These are phyloP conservation scores for Apamea sordens DNA, from an alignment of 2,888 invertebrate species.

Conservation along the genomic window DNA sequence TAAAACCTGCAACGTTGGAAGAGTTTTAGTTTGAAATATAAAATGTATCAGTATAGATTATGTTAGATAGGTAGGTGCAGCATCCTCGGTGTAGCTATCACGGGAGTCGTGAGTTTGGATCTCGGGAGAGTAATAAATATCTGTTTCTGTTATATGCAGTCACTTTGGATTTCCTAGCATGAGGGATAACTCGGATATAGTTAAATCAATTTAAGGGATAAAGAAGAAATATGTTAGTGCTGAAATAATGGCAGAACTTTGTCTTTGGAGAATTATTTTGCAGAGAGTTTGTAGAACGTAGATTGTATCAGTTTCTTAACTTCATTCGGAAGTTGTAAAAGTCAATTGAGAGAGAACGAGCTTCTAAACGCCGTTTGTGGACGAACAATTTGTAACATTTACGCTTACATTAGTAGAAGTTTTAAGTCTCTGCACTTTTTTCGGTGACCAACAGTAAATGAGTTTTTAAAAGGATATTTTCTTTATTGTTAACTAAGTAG, in stretches of 20 bases:
- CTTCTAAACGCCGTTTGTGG: constrained; percentile 46
- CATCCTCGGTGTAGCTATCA: constrained; percentile 38
- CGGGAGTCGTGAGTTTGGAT: constrained; percentile 57
- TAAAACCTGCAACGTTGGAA: constrained; percentile 32
- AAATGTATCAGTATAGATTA: constrained; percentile 56
- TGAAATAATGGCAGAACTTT: constrained; percentile 46
- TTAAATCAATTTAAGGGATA: constrained; percentile 60
- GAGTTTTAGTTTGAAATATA: constrained; percentile 50
- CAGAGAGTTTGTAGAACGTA: constrained; percentile 42
- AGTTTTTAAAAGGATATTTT: constrained; percentile 12
- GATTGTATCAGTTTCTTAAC: constrained; percentile 55
- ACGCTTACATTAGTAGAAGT: constrained; percentile 18
- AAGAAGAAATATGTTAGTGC: constrained; percentile 48
- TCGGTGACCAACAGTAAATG: neutral
- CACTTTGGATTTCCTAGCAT: constrained; percentile 62
- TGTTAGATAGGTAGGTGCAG: constrained; percentile 34
- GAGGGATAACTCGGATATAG: constrained; percentile 52
- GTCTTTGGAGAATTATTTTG: constrained; percentile 44
- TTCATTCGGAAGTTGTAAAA: constrained; percentile 54
- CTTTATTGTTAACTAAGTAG: neutral
- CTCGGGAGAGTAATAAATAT: constrained; percentile 64
- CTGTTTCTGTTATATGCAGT: constrained; percentile 62
- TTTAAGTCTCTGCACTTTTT: constrained; percentile 3
- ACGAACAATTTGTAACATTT: constrained; percentile 44
- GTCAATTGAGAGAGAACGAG: constrained; percentile 56